Evolutionary conservation across 2,888 invertebrate genomes (phyloP).

Genomic region (Drosophila monieri): DNA sequence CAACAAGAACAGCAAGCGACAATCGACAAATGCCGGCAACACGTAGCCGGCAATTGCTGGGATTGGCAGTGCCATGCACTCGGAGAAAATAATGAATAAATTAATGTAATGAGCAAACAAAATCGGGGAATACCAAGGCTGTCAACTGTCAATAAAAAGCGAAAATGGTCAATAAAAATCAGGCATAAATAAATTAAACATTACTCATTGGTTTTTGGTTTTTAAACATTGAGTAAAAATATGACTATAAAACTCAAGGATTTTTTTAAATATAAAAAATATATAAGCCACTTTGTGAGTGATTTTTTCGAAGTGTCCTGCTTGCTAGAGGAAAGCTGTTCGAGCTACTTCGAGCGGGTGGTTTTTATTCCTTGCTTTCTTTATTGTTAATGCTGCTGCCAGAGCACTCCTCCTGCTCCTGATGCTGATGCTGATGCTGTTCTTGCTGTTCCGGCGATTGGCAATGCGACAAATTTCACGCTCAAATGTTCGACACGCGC

Average conservation of each 20-base stretch:
- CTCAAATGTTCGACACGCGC: constrained; percentile 78
- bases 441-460: constrained; percentile 15
- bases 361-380: constrained; percentile 29
- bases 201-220: too few relatives aligned
- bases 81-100: neutral
- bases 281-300: neutral
- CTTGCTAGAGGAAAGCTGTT: constrained; percentile 11
- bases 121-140: neutral
- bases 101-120: neutral
- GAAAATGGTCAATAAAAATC: neutral
- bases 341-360: constrained; percentile 52
- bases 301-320: constrained; percentile 24
- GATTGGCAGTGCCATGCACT: constrained; percentile 44
- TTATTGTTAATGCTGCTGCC: constrained; percentile 17
- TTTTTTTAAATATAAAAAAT: neutral
- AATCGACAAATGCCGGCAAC: constrained; percentile 76
- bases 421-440: constrained; percentile 15
- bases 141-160: neutral
- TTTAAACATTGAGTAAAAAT: too few relatives aligned
- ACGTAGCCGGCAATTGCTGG: constrained; percentile 74
- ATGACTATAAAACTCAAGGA: too few relatives aligned
- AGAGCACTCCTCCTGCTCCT: neutral
- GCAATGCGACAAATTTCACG: constrained; percentile 71
- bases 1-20: constrained; percentile 53
- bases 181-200: neutral